Percentiles rank a stretch among this genome's conserved stretches.
Evolutionary conservation across 2,113 vertebrate species (phyloP).

Genomic region (Helogale parvula): DNA sequence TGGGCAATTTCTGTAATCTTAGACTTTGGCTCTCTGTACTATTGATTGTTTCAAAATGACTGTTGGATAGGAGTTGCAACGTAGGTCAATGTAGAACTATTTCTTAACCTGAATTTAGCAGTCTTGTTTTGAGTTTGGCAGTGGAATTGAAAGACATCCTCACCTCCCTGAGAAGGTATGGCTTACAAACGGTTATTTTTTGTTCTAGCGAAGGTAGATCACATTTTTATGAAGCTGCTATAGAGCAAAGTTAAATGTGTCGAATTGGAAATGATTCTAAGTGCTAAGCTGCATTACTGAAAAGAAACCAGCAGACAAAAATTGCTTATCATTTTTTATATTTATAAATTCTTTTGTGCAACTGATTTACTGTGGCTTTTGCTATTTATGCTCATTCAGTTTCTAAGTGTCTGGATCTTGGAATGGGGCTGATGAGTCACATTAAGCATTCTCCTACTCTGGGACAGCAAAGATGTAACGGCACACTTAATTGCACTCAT

Average conservation of each 20-base stretch:
- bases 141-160: conserved; percentile 38
- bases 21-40: conserved; percentile 60
- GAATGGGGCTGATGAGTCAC: conserved; percentile 51
- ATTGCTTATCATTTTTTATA: conserved; percentile 45
- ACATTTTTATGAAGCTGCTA: not conserved
- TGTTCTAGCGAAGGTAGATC: not conserved
- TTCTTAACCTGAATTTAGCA: conserved; percentile 68
- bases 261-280: conserved; percentile 41
- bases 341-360: conserved; percentile 60
- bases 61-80: conserved; percentile 55
- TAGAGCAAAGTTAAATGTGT: conserved; percentile 13
- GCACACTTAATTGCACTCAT: conserved; percentile 65
- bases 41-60: conserved; percentile 70
- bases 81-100: conserved; percentile 59
- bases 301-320: conserved; percentile 33
- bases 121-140: conserved; percentile 34
- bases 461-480: conserved; percentile 53
- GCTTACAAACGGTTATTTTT: not conserved
- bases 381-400: conserved; percentile 49
- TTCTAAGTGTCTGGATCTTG: conserved; percentile 61
- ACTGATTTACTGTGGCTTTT: conserved; percentile 39
- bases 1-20: conserved; percentile 68
- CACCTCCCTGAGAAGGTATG: not conserved
- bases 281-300: not conserved
- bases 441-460: conserved; percentile 47